Conservation (phyloP, 2,113 vertebrate genomes). For the Perca flavescens region DNA sequence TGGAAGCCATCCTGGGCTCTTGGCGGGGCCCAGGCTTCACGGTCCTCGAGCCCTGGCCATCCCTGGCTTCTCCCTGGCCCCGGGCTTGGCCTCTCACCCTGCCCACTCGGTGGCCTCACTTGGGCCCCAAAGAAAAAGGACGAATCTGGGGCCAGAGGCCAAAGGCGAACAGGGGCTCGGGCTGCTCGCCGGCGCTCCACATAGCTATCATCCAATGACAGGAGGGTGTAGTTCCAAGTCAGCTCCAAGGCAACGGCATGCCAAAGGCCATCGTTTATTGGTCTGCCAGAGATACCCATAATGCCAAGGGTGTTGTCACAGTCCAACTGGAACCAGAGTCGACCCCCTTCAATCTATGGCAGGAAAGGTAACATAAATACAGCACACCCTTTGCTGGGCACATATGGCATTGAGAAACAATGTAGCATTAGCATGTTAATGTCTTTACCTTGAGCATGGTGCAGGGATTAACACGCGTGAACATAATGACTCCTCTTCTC, state of each 20-base stretch:
- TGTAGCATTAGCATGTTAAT: background rate
- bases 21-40: constrained; percentile 78
- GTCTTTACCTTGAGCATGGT: constrained; percentile 93
- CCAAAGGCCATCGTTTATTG: constrained; percentile 94
- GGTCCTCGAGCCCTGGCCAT: constrained; percentile 77
- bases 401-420: background rate
- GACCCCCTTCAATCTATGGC: constrained; percentile 90
- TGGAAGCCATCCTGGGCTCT: constrained; percentile 93
- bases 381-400: background rate
- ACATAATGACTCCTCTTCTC: constrained; percentile 96
- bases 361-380: background rate
- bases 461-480: constrained; percentile 93
- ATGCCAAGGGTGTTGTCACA: constrained; percentile 93
- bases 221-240: constrained; percentile 93
- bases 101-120: constrained; percentile 86
- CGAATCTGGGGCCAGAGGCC: constrained; percentile 88
- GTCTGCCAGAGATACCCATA: constrained; percentile 93
- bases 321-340: constrained; percentile 97
- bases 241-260: constrained; percentile 94
- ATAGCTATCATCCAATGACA: constrained; percentile 94
- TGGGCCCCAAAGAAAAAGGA: constrained; percentile 94
- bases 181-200: constrained; percentile 90
- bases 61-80: constrained; percentile 84
- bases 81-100: constrained; percentile 74
- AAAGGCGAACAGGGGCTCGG: constrained; percentile 90